A percentile compares a stretch with the other conserved stretches of the same genome.
Conservation (phyloP, 2,888 invertebrate species). For the Auanema sp. region DNA sequence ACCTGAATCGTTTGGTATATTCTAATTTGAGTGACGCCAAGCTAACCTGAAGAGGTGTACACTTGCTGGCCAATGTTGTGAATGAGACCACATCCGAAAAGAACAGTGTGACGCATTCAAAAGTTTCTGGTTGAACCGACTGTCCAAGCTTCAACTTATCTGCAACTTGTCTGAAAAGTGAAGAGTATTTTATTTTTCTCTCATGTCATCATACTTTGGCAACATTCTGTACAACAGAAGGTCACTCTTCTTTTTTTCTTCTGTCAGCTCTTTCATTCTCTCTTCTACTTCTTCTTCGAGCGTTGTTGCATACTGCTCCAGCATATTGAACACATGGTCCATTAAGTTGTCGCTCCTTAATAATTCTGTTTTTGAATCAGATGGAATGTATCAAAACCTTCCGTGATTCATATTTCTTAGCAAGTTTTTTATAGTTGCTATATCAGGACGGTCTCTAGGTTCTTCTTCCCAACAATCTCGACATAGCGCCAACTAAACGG, state of each 20-base stretch:
- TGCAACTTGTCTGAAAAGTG: constrained; percentile 58
- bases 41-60: constrained; percentile 52
- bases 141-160: constrained; percentile 58
- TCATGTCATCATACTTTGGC: constrained; percentile 42
- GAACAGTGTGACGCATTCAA: constrained; percentile 54
- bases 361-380: constrained; percentile 13
- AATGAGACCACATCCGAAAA: constrained; percentile 59
- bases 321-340: constrained; percentile 60
- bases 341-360: constrained; percentile 55
- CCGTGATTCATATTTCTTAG: constrained; percentile 56
- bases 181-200: not conserved
- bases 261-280: constrained; percentile 53
- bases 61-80: constrained; percentile 50
- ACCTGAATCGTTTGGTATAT: constrained; percentile 35
- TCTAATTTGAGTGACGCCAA: not conserved
- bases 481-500: constrained; percentile 52
- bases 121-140: constrained; percentile 53
- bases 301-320: constrained; percentile 51
- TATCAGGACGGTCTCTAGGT: constrained; percentile 48
- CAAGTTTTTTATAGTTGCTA: constrained; percentile 48
- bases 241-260: constrained; percentile 57
- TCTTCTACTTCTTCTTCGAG: constrained; percentile 53
- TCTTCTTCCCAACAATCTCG: constrained; percentile 60
- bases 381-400: constrained; percentile 31
- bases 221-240: constrained; percentile 54